Base-by-base conservation (phyloP, 2,888 invertebrate species). In the Rhamnusium bicolor region DNA sequence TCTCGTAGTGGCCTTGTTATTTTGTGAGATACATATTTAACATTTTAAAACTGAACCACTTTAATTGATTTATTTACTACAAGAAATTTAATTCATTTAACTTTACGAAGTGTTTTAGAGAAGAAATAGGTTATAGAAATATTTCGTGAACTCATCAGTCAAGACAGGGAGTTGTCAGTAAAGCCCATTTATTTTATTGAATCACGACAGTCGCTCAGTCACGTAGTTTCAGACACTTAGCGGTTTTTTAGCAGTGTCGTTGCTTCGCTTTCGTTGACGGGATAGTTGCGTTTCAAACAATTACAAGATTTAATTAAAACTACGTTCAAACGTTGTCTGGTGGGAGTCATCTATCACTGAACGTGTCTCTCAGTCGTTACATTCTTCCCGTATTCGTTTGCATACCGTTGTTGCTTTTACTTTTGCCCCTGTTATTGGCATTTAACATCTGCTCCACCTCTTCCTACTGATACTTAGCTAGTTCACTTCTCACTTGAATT, bases 271-370 rank as follows among this genome's bases (percentile, higher is more conserved):
- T 81, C 79, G 84, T 85, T 85, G 86, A 85, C 85, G 85, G 83
- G 85, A 82, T 80, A 75, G 80, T 83, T 84, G 85, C 85, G 87
- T 78, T 83, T 81, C 79, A 86, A 88, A 88, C 88, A 89, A 88
- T 88, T 88, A 88, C 88, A 85, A 86, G 87, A 88, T 88, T 89
- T 89, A 89, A 89, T 89, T 88, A 88, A 88, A 89, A 88, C 87
- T 88, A 86, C 85, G 87, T 85, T 86, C 84, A 84, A 87, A 86
- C 86, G 84, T 82, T 86, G 86, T 84, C 87, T 86, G 84, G 83
- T 85, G 87, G 87, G 86, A 87, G 86, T 86, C 88, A 88, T 89
- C 88, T 88, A 89, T 89, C 89, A 88, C 87, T 80, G 84, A 85
- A 85, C 85, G 83, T 85, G 85, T 85, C 85, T 86, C 83, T 80